These are phyloP conservation scores for Neogale vison DNA, from an alignment of 2,113 vertebrate genomes.

Conservation along the genomic window DNA sequence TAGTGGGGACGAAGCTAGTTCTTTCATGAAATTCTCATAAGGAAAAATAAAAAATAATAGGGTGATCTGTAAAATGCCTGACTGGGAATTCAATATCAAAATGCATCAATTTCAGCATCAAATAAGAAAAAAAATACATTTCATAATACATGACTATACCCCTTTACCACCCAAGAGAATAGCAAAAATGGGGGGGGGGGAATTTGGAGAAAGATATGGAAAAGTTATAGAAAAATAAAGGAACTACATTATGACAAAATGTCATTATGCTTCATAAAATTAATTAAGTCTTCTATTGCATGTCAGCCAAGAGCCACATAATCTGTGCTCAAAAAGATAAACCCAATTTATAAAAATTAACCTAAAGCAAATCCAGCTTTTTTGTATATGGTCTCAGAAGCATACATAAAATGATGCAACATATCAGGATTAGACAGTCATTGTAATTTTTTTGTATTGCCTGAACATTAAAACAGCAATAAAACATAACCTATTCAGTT, in stretches of 20 bases:
- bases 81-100: not conserved
- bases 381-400: constrained; percentile 45
- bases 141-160: not conserved
- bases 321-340: constrained; percentile 76
- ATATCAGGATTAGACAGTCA: constrained; percentile 60
- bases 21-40: not conserved
- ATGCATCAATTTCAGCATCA: not conserved
- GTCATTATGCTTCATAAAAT: not conserved
- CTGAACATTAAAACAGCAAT: constrained; percentile 62
- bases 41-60: not conserved
- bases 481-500: constrained; percentile 29
- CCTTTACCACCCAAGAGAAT: not conserved
- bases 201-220: not conserved
- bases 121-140: not conserved
- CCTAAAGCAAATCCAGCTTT: constrained; percentile 61
- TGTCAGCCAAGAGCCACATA: constrained; percentile 71
- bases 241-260: constrained; percentile 47
- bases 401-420: not conserved
- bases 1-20: not conserved
- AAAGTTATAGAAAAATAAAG: not conserved
- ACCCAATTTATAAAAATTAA: constrained; percentile 80
- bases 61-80: not conserved
- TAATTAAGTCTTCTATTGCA: constrained; percentile 70
- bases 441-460: constrained; percentile 60
- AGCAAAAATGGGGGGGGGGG: not conserved